Evolutionary conservation across 1,140 invertebrate genomes (phyloP), one percentile per base, ranked within the genome.

Genomic region (Bombus terrestris): DNA sequence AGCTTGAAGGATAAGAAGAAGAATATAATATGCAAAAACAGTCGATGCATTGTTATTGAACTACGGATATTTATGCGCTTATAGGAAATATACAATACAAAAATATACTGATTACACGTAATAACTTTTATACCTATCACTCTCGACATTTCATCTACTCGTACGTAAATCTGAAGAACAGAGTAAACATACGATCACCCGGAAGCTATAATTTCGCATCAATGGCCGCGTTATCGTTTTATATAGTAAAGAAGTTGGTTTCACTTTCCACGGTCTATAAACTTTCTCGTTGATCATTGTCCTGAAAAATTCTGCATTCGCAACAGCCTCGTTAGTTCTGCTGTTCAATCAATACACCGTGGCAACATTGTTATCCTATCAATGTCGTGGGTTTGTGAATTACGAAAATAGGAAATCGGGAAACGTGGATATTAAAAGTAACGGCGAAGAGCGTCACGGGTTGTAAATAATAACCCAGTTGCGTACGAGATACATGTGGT

Each of bases 401-500:
- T 53, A 53, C 47, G 47, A 64, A 75, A 75, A 66, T 64, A 39
- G 47, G 35, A 78, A 59, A 64, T 47, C 43, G 81, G 62, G 66
- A 83, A 81, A 62, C 83, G 64, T 87, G 83, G 85, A 87, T 83
- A 90, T 90, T 68, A 81, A 89, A 73, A 85, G 69, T 74, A 86
- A 75, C 25, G 74, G 57, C 25, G 66, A 57, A 53, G 75, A 75
- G 68, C 41, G 83, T 62, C 64, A 80, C 71, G 76, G 83, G 37
- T 90, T 86, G 90, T 89, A 91, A 90, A 88, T 89, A 92, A 92
- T 91, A 92, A 92, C 81, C 92, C 86, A 88, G 89, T 91, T 92
- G 88, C 77, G 84, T 76, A 73, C 73, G 77, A 87, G 86, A 85
- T 86, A 85, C 85, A 77, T 86, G 91, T 72, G 90, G 88, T 90